These are phyloP conservation scores for Tympanoctomys barrerae DNA, from an alignment of 2,797 vertebrate species.

Conservation along the genomic window DNA sequence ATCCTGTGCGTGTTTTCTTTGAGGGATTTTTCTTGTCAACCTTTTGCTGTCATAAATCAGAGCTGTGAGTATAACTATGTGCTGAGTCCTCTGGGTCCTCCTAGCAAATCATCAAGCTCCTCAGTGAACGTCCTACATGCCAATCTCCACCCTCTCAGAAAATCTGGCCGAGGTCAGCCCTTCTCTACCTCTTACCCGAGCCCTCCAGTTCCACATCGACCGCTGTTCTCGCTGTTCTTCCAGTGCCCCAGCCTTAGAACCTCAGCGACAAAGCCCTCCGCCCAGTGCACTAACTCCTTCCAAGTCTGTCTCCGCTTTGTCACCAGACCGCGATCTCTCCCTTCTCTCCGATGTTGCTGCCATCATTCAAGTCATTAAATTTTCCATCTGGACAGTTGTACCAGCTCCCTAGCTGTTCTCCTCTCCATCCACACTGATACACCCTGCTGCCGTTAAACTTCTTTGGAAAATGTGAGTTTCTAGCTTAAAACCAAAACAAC, in stretches of 20 bases:
- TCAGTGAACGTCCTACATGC: not conserved
- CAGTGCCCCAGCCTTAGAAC: not conserved
- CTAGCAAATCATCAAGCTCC: not conserved
- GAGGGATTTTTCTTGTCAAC: not conserved
- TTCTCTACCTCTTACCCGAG: not conserved
- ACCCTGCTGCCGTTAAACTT: conserved; percentile 14
- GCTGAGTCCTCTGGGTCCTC: not conserved
- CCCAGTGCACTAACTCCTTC: not conserved
- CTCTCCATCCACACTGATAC: not conserved
- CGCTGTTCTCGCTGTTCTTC: not conserved
- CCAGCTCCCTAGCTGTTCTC: not conserved
- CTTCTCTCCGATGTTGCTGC: not conserved
- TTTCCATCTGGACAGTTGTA: not conserved
- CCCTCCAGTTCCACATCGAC: not conserved
- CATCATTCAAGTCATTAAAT: not conserved
- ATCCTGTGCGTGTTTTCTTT: not conserved
- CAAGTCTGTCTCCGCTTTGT: not conserved
- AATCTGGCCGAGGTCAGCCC: not conserved
- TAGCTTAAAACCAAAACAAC: conserved; percentile 24
- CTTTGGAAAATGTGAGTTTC: conserved; percentile 53
- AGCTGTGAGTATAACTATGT: not conserved
- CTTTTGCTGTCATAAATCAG: not conserved
- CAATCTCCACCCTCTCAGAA: not conserved
- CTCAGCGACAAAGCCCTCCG: conserved; percentile 24
- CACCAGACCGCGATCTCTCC: not conserved